Evolutionary conservation across 2,888 invertebrate species (phyloP).

Genomic region (Metalampra italica): DNA sequence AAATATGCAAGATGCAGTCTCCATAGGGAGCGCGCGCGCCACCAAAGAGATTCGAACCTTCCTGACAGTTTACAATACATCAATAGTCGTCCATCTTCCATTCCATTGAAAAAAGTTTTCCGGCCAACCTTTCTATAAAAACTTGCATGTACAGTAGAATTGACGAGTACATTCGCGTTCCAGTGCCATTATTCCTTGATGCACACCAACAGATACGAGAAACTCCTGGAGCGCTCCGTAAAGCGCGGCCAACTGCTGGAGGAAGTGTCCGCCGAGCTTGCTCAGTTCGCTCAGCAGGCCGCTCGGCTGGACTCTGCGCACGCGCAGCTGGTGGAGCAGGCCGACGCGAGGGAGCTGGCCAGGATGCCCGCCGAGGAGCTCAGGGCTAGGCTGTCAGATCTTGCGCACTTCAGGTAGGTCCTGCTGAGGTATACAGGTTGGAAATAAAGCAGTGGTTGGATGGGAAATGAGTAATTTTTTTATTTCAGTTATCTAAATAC

Average conservation of each 20-base stretch:
- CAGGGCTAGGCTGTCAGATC: constrained; percentile 58
- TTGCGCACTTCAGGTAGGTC: constrained; percentile 74
- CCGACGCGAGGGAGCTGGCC: constrained; percentile 85
- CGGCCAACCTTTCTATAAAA: too few relatives aligned
- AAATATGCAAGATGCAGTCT: too few relatives aligned
- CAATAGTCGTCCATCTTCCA: too few relatives aligned
- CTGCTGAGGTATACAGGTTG: background rate
- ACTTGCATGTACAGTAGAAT: too few relatives aligned
- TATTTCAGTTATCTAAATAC: too few relatives aligned
- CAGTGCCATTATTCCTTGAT: background rate
- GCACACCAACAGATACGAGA: constrained; percentile 83
- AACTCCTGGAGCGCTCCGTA: constrained; percentile 87
- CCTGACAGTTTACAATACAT: too few relatives aligned
- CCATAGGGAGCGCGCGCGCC: too few relatives aligned
- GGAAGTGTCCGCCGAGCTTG: constrained; percentile 84
- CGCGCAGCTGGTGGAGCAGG: constrained; percentile 82
- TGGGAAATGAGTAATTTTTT: too few relatives aligned
- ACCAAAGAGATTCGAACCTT: too few relatives aligned
- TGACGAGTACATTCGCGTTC: too few relatives aligned
- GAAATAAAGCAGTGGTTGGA: too few relatives aligned
- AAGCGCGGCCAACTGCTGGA: constrained; percentile 90
- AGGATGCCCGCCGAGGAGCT: constrained; percentile 82
- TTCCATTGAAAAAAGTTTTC: too few relatives aligned
- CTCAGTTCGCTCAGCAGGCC: constrained; percentile 83
- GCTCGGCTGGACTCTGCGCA: constrained; percentile 85